Evolutionary conservation across 1,140 invertebrate species (phyloP).

Genomic region (Drosophila persimilis): DNA sequence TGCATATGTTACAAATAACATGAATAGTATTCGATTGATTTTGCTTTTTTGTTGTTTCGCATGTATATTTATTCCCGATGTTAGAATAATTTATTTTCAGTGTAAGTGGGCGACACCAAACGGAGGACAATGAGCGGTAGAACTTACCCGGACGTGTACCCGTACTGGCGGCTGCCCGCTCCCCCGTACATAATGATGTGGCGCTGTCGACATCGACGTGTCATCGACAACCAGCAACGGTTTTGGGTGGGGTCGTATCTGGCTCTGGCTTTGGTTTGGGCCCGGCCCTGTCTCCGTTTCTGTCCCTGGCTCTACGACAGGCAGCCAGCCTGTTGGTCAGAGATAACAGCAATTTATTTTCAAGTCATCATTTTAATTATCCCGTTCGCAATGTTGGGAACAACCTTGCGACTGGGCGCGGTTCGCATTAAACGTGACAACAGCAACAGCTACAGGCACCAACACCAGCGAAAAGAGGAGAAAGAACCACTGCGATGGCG

Average conservation of each 20-base stretch:
- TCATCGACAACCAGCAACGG: conserved; percentile 65
- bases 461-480: neutral
- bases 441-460: conserved; percentile 40
- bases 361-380: conserved; percentile 83
- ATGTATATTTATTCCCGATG: too few relatives aligned
- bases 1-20: too few relatives aligned
- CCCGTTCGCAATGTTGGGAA: conserved; percentile 72
- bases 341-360: conserved; percentile 83
- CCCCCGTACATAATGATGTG: conserved; percentile 65
- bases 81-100: too few relatives aligned
- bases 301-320: too few relatives aligned
- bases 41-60: neutral
- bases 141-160: neutral
- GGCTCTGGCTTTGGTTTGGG: neutral
- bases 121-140: conserved; percentile 13
- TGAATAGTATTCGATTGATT: too few relatives aligned
- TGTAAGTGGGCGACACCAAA: neutral
- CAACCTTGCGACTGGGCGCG: conserved; percentile 73
- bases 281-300: too few relatives aligned
- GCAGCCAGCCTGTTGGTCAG: conserved; percentile 77
- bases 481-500: too few relatives aligned
- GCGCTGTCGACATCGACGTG: conserved; percentile 73
- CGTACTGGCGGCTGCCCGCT: neutral
- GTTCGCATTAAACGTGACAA: conserved; percentile 74
- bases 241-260: conserved; percentile 38